These are phyloP conservation scores for Pristionchus entomophagus DNA, from an alignment of 2,888 invertebrate genomes.

Conservation along the genomic window DNA sequence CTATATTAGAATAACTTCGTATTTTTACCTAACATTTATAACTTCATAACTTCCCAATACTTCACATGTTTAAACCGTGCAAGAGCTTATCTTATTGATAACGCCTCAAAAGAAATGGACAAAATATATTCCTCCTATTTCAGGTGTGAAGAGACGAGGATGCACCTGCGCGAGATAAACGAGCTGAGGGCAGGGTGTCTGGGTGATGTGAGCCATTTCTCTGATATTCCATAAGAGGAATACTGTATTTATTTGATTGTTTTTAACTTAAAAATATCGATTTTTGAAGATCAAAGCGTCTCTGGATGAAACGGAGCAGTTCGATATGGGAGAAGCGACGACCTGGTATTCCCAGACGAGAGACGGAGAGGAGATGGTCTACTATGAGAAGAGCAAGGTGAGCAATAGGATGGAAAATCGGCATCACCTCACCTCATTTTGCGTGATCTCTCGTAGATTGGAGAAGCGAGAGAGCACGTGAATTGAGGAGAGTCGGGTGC, in stretches of 20 bases:
- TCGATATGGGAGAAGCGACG: conserved; percentile 14
- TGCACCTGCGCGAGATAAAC: conserved; percentile 18
- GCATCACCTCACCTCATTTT: too few relatives aligned
- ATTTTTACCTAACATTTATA: too few relatives aligned
- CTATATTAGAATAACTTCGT: too few relatives aligned
- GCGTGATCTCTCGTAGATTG: too few relatives aligned
- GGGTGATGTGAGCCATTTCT: background rate
- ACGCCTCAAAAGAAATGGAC: background rate
- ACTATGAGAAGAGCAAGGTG: conserved; percentile 46
- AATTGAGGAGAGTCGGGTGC: too few relatives aligned
- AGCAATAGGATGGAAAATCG: too few relatives aligned
- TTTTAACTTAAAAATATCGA: background rate
- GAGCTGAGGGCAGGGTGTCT: background rate
- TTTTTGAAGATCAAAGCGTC: background rate
- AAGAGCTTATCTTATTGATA: background rate
- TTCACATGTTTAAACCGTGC: too few relatives aligned
- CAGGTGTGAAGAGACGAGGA: conserved; percentile 23
- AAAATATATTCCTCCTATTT: too few relatives aligned
- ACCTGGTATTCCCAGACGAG: conserved; percentile 33
- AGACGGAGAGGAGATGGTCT: conserved; percentile 45
- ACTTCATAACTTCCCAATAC: too few relatives aligned
- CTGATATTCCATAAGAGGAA: background rate
- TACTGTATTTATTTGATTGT: background rate
- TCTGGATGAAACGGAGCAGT: conserved; percentile 34
- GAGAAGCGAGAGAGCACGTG: too few relatives aligned